Base-by-base conservation (phyloP, 2,888 invertebrate species). In the Gymnocheta viridis region DNA sequence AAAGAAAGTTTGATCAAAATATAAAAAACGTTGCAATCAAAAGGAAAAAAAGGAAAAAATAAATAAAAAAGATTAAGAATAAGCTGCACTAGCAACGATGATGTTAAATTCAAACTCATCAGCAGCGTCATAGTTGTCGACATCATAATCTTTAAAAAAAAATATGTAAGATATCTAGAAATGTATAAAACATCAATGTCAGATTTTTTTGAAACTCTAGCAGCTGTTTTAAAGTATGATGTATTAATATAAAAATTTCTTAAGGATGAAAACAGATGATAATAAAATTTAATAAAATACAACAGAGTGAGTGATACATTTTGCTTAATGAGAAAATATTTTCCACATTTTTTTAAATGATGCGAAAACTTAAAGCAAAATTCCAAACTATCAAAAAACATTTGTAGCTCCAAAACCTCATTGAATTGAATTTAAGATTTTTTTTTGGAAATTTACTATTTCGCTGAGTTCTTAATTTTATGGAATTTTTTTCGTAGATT, bases 71-170 rank as follows among this genome's bases (percentile, higher is more conserved):
- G n/a, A 64, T 41, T 27, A 19, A 58, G 38, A 51, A n/a, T 35
- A 51, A 60, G 17, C 54, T 62, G n/a, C 44, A 54, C 62, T 62
- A 32, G 27, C 32, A 62, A 64, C 41, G 22, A 73, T 56, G 56
- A 79, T 58, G 66, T 58, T 73, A 49, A 73, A 78, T 38, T 69
- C 49, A 77, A 69, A 32, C 51, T 54, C n/a, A 62, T 78, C 69
- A 78, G 41, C 41, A 54, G 6, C 22, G 41, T 7, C 22, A 41
- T 12, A 54, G 32, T 6, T n/a, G 54, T n/a, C 51, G 38, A 51
- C 62, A 62, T 38, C 17, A 19, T 62, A 62, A 51, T 64, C 73
- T 27, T 60, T 38, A 47, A 5, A n/a, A 19, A 51, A 29, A 7
- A 62, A 17, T 29, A 29, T 24, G 7, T 24, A 51, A 24, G n/a